Evolutionary conservation across 2,113 vertebrate species (phyloP).

Genomic region (Chunga burmeisteri): DNA sequence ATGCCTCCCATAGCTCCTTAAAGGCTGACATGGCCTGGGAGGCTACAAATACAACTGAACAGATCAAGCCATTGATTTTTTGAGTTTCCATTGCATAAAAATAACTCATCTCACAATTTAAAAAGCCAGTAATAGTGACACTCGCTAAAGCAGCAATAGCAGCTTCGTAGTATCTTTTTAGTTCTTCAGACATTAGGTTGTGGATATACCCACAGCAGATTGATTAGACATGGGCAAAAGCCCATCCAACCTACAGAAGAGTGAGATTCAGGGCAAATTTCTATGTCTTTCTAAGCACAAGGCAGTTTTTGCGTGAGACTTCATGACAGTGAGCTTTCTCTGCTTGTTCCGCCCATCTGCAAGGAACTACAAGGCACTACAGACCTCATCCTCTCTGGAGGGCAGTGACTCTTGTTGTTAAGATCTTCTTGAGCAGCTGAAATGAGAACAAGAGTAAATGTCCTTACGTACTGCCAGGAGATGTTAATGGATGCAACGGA

Average conservation of each 20-base stretch:
- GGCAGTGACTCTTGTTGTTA: accelerated
- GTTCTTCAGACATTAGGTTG: not conserved
- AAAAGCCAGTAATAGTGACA: not conserved
- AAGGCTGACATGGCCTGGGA: not conserved
- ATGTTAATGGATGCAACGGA: not conserved
- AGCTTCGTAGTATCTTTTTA: not conserved
- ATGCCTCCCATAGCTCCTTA: not conserved
- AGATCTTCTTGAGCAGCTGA: not conserved
- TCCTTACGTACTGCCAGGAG: not conserved
- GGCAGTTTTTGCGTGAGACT: not conserved
- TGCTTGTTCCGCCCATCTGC: not conserved
- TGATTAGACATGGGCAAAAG: not conserved
- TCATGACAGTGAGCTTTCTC: not conserved
- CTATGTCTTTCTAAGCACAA: not conserved
- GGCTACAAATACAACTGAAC: not conserved
- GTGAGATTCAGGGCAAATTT: not conserved
- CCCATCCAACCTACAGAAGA: not conserved
- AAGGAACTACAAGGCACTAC: not conserved
- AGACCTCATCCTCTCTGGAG: not conserved
- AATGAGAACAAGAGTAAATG: not conserved
- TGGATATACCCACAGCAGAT: not conserved
- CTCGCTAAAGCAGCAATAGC: not conserved
- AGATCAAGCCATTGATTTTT: not conserved
- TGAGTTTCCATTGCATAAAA: not conserved
- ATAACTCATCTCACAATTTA: not conserved